A percentile compares a stretch with the other conserved stretches of the same genome.
phyloP scores from a whole-genome alignment of 2,888 invertebrate genomes.

The Andrena chrysosceles region DNA sequence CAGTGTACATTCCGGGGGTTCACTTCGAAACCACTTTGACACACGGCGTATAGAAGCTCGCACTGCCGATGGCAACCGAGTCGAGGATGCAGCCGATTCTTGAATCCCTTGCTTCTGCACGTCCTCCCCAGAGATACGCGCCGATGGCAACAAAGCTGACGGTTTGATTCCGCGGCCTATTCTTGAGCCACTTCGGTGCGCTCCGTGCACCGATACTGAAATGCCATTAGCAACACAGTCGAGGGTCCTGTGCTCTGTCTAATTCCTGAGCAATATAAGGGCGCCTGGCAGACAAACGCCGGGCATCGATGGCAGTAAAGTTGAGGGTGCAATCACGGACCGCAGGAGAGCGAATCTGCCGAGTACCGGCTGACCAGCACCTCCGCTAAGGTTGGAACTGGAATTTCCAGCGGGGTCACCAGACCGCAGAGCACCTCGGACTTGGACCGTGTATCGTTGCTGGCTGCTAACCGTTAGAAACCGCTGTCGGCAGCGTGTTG shows the following conservation, averaged over 20 bases:
- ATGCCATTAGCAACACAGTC: not conserved
- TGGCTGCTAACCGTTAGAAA: slow-evolving; percentile 56
- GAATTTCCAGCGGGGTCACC: slow-evolving; percentile 57
- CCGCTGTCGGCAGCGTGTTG: slow-evolving; percentile 49
- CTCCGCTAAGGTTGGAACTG: slow-evolving; percentile 44
- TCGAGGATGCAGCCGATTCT: not conserved
- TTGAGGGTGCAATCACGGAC: slow-evolving; percentile 11
- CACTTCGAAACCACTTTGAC: not conserved
- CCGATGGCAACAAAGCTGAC: not conserved
- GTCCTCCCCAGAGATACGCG: not conserved
- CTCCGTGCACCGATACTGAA: not conserved
- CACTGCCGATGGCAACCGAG: not conserved
- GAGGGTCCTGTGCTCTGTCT: too few relatives aligned
- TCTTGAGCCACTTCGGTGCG: not conserved
- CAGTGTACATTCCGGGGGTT: not conserved
- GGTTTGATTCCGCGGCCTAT: not conserved
- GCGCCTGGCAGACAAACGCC: not conserved
- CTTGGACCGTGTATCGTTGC: slow-evolving; percentile 49
- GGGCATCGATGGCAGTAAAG: not conserved
- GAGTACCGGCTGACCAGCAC: slow-evolving; percentile 48
- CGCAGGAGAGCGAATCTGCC: slow-evolving; percentile 25
- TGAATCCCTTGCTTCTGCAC: not conserved
- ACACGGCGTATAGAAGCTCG: not conserved
- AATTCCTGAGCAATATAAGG: not conserved
- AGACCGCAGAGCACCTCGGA: slow-evolving; percentile 61